A percentile compares a stretch with the other conserved stretches of the same genome.
Evolutionary conservation across 2,888 invertebrate species (phyloP).

Genomic region (Rotaria sp.): DNA sequence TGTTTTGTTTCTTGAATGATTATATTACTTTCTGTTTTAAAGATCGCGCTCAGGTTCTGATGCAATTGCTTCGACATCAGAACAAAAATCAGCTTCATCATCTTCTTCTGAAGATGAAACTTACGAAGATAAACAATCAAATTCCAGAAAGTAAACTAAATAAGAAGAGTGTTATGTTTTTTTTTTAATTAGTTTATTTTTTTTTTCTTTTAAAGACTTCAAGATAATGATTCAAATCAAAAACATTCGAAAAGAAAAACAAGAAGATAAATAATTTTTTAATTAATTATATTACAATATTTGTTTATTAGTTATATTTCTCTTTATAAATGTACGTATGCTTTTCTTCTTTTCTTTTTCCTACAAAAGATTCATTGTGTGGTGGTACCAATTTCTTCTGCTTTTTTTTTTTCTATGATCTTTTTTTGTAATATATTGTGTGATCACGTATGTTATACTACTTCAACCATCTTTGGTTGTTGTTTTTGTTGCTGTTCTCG

Average conservation of each 20-base stretch:
- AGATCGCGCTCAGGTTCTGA: not conserved
- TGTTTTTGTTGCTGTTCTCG: not conserved
- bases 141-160: not conserved
- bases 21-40: not conserved
- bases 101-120: not conserved
- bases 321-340: not conserved
- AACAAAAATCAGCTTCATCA: not conserved
- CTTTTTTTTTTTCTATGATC: too few species aligned
- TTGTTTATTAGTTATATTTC: not conserved
- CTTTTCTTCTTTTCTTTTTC: not conserved
- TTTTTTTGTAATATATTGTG: not conserved
- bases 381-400: not conserved
- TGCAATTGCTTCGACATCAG: not conserved
- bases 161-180: not conserved
- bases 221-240: not conserved
- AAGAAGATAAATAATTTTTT: not conserved
- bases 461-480: not conserved
- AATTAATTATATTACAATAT: not conserved
- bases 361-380: not conserved
- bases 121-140: not conserved
- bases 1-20: not conserved
- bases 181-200: not conserved
- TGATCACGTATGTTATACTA: not conserved
- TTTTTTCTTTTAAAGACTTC: not conserved
- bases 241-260: not conserved